A percentile compares a stretch with the other conserved stretches of the same genome.
Evolutionary conservation across 92 coral and sea anemone species (phyloP).

Genomic region (Bergia puertoricense): DNA sequence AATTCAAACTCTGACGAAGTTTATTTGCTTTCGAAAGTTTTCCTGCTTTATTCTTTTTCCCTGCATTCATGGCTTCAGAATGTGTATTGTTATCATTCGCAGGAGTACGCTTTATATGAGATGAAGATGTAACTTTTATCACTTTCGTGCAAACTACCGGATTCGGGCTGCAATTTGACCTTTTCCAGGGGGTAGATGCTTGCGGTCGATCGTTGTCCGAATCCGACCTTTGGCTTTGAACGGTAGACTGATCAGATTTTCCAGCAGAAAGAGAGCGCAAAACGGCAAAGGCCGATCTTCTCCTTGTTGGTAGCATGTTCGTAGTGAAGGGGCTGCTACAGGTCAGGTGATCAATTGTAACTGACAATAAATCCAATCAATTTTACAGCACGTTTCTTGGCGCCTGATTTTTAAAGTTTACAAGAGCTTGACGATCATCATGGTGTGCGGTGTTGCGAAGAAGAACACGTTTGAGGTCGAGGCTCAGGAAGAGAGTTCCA

Average conservation of each 20-base stretch:
- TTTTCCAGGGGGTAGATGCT: conserved; percentile 44
- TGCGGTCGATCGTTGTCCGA: conserved; percentile 29
- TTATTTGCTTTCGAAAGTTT: conserved; percentile 72
- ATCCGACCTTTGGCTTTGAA: neutral
- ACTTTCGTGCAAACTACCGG: conserved; percentile 38
- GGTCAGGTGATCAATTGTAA: neutral
- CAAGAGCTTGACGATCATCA: neutral
- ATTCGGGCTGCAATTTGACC: conserved; percentile 37
- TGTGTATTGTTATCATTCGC: conserved; percentile 18
- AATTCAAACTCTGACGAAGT: conserved; percentile 75
- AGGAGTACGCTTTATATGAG: conserved; percentile 12
- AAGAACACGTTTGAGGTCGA: conserved; percentile 15
- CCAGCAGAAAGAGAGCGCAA: conserved; percentile 40
- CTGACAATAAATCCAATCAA: neutral
- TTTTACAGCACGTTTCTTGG: neutral
- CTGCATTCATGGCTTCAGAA: conserved; percentile 38
- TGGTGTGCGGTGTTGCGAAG: conserved; percentile 39
- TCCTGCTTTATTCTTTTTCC: conserved; percentile 41
- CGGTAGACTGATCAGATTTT: conserved; percentile 35
- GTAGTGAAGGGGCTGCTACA: neutral
- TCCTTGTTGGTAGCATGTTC: conserved; percentile 24
- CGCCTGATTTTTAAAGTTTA: conserved; percentile 5
- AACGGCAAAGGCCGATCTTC: conserved; percentile 34
- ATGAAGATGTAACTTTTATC: conserved; percentile 42
- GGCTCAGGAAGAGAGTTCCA: neutral